Base-by-base conservation (phyloP, 1,140 invertebrate species). In the Atta cephalotes region DNA sequence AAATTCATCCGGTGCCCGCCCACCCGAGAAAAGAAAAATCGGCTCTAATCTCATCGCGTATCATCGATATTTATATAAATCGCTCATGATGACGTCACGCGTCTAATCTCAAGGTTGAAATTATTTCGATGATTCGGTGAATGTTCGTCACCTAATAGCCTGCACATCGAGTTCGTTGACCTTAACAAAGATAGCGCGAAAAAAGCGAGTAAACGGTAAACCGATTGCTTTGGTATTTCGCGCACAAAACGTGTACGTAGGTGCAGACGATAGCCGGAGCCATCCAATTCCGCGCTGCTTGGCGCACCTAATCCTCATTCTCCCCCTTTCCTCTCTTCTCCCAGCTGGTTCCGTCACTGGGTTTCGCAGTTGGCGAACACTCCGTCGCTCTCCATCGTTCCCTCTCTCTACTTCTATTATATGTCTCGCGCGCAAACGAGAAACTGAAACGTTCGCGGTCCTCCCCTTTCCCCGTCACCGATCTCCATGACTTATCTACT, bases 401-500 rank as follows among this genome's bases (percentile, higher is more conserved):
- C 56, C 53, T 39, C 31, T 31, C 18, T 25, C 39, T 9, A n/a
- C 53, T 39, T 39, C 56, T 45, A 18, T 25, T 1, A 6, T 21
- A 60, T 18, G 66, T 82, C 79, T 72, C 53, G 49, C 79, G 68
- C 31, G 63, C 25, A 68, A 53, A 45, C 68, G 71, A 77, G 79
- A 70, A 76, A 86, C 85, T 84, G 74, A 84, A 87, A 71, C 65
- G 56, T 70, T 65, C 56, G 25, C 65, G 51, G 63, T 77, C 51
- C 51, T 74, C 77, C 18, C 56, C n/a, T 9, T n/a, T 9, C n/a
- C 56, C 9, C 53, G 39, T 45, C 39, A 0, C 39, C 39, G 39
- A 45, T 45, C 39, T 45, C 39, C 39, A 3, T 53, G 74, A 85
- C 85, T 90, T 93, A 94, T 94, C 93, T 92, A 88, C 87, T 91